These are phyloP conservation scores for Bostrychus sinensis DNA, from an alignment of 2,113 vertebrate genomes.

Conservation along the genomic window DNA sequence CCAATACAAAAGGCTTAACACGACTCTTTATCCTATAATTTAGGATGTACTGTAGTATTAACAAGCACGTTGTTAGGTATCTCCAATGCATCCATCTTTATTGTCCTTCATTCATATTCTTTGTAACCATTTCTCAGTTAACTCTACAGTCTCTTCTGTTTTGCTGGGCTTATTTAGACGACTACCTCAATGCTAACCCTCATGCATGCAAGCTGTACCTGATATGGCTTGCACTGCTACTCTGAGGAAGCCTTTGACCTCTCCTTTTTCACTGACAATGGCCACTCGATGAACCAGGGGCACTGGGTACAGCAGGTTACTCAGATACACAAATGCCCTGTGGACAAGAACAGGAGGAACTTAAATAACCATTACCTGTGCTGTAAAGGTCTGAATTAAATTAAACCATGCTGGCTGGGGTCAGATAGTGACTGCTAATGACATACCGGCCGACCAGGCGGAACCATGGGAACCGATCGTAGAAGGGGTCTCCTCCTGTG, in stretches of 20 bases:
- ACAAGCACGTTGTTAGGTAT: no score
- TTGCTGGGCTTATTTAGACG: no score
- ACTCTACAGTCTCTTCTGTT: no score
- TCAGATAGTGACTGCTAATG: neutral
- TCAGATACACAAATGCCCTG: slow-evolving; percentile 98
- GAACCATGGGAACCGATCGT: slow-evolving; percentile 99
- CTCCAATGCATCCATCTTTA: no score
- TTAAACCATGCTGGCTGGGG: neutral
- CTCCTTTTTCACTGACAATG: slow-evolving; percentile 97
- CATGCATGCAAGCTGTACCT: slow-evolving; percentile 75
- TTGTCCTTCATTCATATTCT: no score
- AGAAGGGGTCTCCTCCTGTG: slow-evolving; percentile 96
- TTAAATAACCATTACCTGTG: neutral
- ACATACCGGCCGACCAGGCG: slow-evolving; percentile 95
- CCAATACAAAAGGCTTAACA: neutral
- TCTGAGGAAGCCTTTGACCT: slow-evolving; percentile 95
- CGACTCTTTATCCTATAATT: no score
- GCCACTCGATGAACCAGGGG: slow-evolving; percentile 95
- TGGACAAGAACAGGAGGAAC: slow-evolving; percentile 30
- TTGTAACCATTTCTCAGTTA: no score
- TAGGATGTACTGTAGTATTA: no score
- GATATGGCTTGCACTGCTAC: slow-evolving; percentile 97
- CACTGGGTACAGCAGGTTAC: slow-evolving; percentile 96
- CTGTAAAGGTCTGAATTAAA: neutral
- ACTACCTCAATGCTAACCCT: no score